Conservation (phyloP, 23 tunicate genomes). For the Ascidia mentula region DNA sequence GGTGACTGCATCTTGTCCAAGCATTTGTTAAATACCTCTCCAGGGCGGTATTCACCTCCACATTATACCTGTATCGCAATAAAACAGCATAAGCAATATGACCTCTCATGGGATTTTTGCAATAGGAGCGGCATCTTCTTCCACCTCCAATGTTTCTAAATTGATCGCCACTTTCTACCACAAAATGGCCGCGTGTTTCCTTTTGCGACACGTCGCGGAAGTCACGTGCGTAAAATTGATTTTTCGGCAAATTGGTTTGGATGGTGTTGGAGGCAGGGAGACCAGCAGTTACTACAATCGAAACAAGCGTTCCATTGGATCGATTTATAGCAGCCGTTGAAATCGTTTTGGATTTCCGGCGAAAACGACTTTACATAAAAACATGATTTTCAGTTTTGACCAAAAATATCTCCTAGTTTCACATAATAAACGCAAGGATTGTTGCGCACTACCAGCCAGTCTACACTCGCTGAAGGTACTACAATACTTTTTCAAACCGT, state of each 20-base stretch:
- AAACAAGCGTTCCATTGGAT: not conserved
- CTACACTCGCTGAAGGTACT: conserved; percentile 39
- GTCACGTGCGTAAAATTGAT: not conserved
- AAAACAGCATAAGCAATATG: not conserved
- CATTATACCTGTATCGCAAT: conserved; percentile 12
- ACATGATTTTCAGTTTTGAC: too few species aligned
- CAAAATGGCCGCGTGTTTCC: not conserved
- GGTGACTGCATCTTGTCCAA: conserved; percentile 24
- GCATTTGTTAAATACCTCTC: conserved; percentile 41
- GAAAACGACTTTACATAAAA: not conserved
- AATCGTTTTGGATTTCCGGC: not conserved
- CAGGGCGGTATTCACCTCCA: conserved; percentile 27
- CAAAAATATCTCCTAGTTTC: too few species aligned
- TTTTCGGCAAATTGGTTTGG: not conserved
- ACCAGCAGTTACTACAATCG: not conserved
- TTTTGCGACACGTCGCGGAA: not conserved
- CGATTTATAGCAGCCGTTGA: not conserved
- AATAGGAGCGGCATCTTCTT: not conserved
- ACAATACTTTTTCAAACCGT: conserved; percentile 46
- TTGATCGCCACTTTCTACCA: not conserved
- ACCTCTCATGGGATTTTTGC: not conserved
- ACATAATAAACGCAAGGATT: conserved; percentile 51
- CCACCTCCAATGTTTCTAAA: not conserved
- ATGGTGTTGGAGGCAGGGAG: not conserved
- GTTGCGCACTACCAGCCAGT: conserved; percentile 76